These are phyloP conservation scores for Urocyon cinereoargenteus DNA, from an alignment of 2,797 vertebrate genomes.

Conservation along the genomic window DNA sequence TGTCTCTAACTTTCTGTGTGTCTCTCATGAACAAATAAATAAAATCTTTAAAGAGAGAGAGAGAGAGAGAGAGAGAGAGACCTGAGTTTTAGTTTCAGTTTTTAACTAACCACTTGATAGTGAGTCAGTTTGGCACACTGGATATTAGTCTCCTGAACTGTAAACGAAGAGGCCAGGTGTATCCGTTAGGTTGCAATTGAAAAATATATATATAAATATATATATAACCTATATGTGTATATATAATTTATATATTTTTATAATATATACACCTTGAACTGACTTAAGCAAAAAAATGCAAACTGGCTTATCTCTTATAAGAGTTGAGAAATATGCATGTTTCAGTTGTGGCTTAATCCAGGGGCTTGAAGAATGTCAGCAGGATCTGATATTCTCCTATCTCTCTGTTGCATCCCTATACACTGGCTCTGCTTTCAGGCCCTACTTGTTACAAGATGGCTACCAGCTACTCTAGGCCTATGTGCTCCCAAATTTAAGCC, in stretches of 20 bases:
- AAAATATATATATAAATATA: background rate
- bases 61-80: background rate
- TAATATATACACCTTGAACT: background rate
- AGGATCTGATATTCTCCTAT: background rate
- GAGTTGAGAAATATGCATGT: background rate
- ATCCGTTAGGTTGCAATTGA: background rate
- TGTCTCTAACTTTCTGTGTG: no score
- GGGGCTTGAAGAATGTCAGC: background rate
- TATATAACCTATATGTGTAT: background rate
- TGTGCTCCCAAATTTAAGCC: conserved; percentile 13
- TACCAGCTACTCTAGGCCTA: background rate
- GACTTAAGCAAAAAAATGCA: background rate
- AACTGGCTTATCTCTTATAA: conserved; percentile 4
- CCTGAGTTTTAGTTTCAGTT: background rate
- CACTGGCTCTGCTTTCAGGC: background rate
- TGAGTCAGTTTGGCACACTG: background rate
- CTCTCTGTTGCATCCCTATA: background rate
- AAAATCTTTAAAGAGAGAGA: no score
- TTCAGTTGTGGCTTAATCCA: background rate
- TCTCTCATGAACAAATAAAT: no score
- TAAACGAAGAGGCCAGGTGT: background rate
- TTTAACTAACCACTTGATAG: conserved; percentile 2
- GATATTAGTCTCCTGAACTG: background rate
- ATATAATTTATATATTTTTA: background rate
- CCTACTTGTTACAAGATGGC: background rate